Evolutionary conservation across 92 coral and sea anemone species (phyloP).

Genomic region (Epizoanthus fatuus): DNA sequence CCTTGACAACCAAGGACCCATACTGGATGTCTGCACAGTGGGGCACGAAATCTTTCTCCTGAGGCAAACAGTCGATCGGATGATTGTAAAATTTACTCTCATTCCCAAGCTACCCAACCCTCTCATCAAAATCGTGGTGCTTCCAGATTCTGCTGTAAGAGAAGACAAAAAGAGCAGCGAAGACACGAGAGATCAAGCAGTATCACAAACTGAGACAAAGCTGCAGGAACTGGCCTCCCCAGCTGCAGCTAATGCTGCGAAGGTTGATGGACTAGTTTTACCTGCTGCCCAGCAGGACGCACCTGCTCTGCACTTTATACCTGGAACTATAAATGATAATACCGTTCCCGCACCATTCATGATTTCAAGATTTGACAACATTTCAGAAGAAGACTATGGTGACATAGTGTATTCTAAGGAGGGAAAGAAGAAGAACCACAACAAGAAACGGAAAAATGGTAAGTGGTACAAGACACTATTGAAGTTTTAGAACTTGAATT

Average conservation of each 20-base stretch:
- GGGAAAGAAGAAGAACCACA: constrained; percentile 48
- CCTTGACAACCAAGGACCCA: constrained; percentile 83
- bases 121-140: constrained; percentile 55
- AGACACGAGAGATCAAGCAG: not conserved
- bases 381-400: constrained; percentile 80
- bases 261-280: not conserved
- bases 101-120: constrained; percentile 88
- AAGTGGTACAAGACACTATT: not conserved
- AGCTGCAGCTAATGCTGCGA: not conserved
- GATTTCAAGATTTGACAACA: constrained; percentile 63
- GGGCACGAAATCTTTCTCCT: constrained; percentile 94
- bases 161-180: constrained; percentile 11
- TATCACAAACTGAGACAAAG: not conserved
- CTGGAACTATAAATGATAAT: not conserved
- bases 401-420: constrained; percentile 86
- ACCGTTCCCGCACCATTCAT: not conserved
- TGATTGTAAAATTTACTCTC: constrained; percentile 71
- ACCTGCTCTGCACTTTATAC: not conserved
- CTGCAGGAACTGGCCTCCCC: not conserved
- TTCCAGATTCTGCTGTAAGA: constrained; percentile 34
- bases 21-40: constrained; percentile 84
- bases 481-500: no score
- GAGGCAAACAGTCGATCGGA: constrained; percentile 81
- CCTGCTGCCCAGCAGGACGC: not conserved
- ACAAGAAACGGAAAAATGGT: constrained; percentile 70